Percentiles rank a stretch among this genome's conserved stretches.
phyloP scores from a whole-genome alignment of 2,888 invertebrate genomes.

The Aethes cnicana region DNA sequence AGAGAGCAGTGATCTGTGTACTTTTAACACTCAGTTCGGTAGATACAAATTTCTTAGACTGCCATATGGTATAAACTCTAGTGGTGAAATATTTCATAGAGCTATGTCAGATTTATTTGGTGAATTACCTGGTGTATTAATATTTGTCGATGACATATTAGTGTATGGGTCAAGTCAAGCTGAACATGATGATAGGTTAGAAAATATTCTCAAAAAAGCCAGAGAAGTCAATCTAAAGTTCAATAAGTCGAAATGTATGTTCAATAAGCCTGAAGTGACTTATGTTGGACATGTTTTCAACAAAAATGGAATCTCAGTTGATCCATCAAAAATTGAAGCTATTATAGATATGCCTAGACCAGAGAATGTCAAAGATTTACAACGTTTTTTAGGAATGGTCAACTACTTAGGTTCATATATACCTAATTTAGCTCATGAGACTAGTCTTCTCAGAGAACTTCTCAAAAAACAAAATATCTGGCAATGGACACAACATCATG shows the following conservation, averaged over 20 bases:
- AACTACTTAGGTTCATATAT: slow-evolving; percentile 33
- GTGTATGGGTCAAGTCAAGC: slow-evolving; percentile 13
- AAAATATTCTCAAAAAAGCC: slow-evolving; percentile 24
- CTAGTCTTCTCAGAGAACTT: slow-evolving; percentile 29
- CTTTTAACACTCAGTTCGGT: slow-evolving; percentile 4
- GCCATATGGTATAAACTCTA: not conserved
- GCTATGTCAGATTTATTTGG: slow-evolving; percentile 26
- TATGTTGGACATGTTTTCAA: slow-evolving; percentile 27
- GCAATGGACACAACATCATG: slow-evolving; percentile 38
- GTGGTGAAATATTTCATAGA: slow-evolving; percentile 4
- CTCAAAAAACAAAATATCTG: slow-evolving; percentile 38
- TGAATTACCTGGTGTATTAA: slow-evolving; percentile 24
- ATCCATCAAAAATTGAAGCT: slow-evolving; percentile 24
- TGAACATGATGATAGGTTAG: slow-evolving; percentile 23
- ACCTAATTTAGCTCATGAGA: slow-evolving; percentile 29
- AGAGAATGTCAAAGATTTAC: slow-evolving; percentile 21
- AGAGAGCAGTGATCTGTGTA: not conserved
- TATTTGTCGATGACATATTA: slow-evolving; percentile 32
- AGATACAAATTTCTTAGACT: not conserved
- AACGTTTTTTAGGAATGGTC: slow-evolving; percentile 31
- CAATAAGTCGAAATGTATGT: slow-evolving; percentile 32
- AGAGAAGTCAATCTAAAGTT: slow-evolving; percentile 30
- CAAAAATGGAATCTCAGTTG: slow-evolving; percentile 16
- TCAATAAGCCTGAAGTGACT: slow-evolving; percentile 5
- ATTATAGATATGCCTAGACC: slow-evolving; percentile 29